These are phyloP conservation scores for Melanotaenia trifasciata DNA, from an alignment of 2,797 vertebrate genomes.

Conservation along the genomic window DNA sequence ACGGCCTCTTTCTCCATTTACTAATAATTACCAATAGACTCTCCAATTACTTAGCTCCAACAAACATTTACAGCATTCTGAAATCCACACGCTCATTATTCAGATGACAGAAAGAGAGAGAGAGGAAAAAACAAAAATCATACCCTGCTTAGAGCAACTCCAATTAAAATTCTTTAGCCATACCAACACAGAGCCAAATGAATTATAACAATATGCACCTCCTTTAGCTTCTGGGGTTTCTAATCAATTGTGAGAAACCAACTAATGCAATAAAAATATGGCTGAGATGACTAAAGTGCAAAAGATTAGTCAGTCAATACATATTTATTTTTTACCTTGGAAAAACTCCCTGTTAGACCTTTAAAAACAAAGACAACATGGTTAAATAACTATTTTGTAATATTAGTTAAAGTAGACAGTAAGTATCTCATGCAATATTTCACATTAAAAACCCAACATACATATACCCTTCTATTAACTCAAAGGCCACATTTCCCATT, in stretches of 20 bases:
- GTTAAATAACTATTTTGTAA: conserved; percentile 14
- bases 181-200: conserved; percentile 68
- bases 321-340: background rate
- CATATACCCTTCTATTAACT: background rate
- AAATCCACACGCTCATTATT: conserved; percentile 82
- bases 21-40: conserved; percentile 84
- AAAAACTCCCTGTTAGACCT: background rate
- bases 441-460: background rate
- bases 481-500: background rate
- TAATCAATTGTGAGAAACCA: conserved; percentile 50
- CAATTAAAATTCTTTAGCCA: conserved; percentile 84
- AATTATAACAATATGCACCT: conserved; percentile 67
- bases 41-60: conserved; percentile 79
- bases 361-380: conserved; percentile 23
- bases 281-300: conserved; percentile 33
- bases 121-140: conserved; percentile 29
- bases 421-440: background rate
- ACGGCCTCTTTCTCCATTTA: conserved; percentile 79
- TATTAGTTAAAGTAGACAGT: background rate
- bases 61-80: conserved; percentile 76
- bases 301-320: conserved; percentile 32
- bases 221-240: conserved; percentile 48
- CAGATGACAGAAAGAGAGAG: conserved; percentile 71
- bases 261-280: conserved; percentile 33
- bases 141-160: conserved; percentile 73